Percentiles rank a stretch among this genome's conserved stretches.
These are phyloP conservation scores for Venustoraphidia nigricollis DNA, from an alignment of 2,888 invertebrate species.

Conservation along the genomic window DNA sequence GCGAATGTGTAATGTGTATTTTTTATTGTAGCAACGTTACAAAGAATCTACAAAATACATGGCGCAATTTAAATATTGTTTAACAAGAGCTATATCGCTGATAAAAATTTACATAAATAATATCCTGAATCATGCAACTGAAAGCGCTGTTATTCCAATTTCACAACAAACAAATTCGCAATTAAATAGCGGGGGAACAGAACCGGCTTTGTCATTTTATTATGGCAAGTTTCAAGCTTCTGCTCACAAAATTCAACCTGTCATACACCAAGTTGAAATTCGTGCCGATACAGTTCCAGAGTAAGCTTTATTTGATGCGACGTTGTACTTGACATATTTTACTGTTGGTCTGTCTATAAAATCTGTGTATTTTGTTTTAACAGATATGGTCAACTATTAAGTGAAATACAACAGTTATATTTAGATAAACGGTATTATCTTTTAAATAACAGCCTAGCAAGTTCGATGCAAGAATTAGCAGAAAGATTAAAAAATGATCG, in stretches of 20 bases:
- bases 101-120: slow-evolving; percentile 66
- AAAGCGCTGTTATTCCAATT: slow-evolving; percentile 42
- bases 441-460: slow-evolving; percentile 52
- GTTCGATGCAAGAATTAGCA: slow-evolving; percentile 50
- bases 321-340: neutral
- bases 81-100: slow-evolving; percentile 62
- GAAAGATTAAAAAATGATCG: slow-evolving; percentile 53
- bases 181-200: slow-evolving; percentile 23
- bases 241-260: slow-evolving; percentile 66
- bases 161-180: slow-evolving; percentile 17
- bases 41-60: slow-evolving; percentile 74
- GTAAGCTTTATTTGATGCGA: slow-evolving; percentile 30
- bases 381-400: slow-evolving; percentile 53
- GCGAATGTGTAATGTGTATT: too few species aligned
- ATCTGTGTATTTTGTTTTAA: slow-evolving; percentile 5
- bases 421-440: slow-evolving; percentile 50
- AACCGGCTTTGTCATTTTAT: slow-evolving; percentile 67
- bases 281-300: slow-evolving; percentile 57
- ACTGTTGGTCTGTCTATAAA: neutral
- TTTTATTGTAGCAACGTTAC: slow-evolving; percentile 47
- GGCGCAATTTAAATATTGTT: slow-evolving; percentile 71
- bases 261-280: slow-evolving; percentile 70
- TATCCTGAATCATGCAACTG: slow-evolving; percentile 63
- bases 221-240: slow-evolving; percentile 93
- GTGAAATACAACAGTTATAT: slow-evolving; percentile 73